These are phyloP conservation scores for Pristiophorus japonicus DNA, from an alignment of 2,113 vertebrate genomes.

Conservation along the genomic window DNA sequence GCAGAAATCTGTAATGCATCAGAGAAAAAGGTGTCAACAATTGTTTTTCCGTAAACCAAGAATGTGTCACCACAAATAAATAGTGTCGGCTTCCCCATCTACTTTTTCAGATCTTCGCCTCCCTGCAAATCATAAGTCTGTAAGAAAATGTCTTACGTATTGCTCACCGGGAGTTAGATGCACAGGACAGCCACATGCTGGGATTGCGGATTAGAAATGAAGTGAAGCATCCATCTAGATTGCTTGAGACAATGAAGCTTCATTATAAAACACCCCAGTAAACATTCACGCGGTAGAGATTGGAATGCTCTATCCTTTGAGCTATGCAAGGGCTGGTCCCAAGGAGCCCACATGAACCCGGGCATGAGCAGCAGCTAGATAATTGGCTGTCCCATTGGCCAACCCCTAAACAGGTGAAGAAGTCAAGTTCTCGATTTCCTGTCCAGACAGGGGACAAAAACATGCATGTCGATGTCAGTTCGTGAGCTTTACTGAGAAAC, in stretches of 20 bases:
- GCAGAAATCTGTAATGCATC: neutral
- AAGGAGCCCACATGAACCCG: neutral
- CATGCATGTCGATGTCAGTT: neutral
- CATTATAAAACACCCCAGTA: conserved; percentile 11
- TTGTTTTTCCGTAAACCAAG: neutral
- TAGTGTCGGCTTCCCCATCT: neutral
- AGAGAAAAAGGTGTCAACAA: neutral
- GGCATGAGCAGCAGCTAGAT: neutral
- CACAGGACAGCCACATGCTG: conserved; percentile 33
- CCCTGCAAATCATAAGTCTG: neutral
- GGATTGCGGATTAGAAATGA: conserved; percentile 21
- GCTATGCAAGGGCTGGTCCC: neutral
- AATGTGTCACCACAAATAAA: conserved; percentile 6
- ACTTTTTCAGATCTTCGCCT: conserved; percentile 12
- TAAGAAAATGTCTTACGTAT: neutral
- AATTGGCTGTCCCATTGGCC: neutral
- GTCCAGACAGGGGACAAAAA: neutral
- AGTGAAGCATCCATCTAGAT: neutral
- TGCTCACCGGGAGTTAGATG: neutral
- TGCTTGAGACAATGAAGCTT: neutral
- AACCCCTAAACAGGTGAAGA: neutral
- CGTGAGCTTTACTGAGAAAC: neutral
- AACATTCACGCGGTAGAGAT: neutral
- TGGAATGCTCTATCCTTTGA: neutral
- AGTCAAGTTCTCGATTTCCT: neutral